Base-by-base conservation (phyloP, 2,888 invertebrate genomes). In the Sceliomorpha sp. region DNA sequence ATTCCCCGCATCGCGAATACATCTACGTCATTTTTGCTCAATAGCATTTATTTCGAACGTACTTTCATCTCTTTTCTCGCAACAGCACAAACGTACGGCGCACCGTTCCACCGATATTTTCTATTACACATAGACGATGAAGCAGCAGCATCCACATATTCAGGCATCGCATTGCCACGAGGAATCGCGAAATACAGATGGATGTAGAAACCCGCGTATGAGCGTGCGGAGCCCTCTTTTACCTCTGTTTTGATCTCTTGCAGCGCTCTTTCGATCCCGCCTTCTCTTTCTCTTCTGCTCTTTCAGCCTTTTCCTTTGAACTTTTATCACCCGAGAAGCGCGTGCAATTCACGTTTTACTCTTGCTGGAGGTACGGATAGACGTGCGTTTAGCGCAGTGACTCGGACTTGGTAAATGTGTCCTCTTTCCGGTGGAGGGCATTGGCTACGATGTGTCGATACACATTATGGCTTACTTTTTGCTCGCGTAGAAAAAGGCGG, bases 321-420 rank as follows among this genome's bases (percentile, higher is more conserved):
- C 75, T 75, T 75, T 76, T 74, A 75, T 74, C 72, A 64, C 72
- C 50, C 40, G 39, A 47, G 42, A 15, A 15, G 45, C 68, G 64
- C 42, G 58, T 56, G 55, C 69, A 62, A 63, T 69, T 62, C 66
- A 60, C 48, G 55, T 67, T 67, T 70, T 70, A 59, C 50, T 58
- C 67, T 37, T 60, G 12, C 14, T 34, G 34, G 12, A 34, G 5
- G 20, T 5, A 20, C 5, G 20, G 5, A 20, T 15, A 15, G 37
- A 37, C 9, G 37, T 8, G 15, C 37, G 37, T 37, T 14, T 37
- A 15, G 17, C 37, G 15, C 37, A 14, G 6, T 34, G 34, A 34
- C 34, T 37, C 37, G 15, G 15, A 15, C 13, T 15, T 13, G 2
- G 14, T 14, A 37, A 15, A 37, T 15, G 37, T 2, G 7, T 3